A percentile compares a stretch with the other conserved stretches of the same genome.
phyloP scores from a whole-genome alignment of 2,113 vertebrate species.

The Sylvietta virens region DNA sequence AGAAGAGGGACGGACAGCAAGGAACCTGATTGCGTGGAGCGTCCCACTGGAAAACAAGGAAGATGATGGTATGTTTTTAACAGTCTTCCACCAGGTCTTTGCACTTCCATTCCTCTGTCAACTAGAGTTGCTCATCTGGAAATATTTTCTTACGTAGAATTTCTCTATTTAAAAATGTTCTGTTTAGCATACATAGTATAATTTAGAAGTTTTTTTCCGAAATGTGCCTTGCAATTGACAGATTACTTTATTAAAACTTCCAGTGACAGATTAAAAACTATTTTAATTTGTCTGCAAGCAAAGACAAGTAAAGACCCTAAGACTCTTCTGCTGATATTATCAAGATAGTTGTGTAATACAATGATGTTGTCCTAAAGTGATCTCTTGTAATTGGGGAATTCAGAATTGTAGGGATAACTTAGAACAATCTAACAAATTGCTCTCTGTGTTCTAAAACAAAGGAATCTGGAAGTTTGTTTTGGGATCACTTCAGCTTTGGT shows the following conservation, averaged over 20 bases:
- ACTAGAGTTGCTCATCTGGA: background rate
- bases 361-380: background rate
- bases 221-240: background rate
- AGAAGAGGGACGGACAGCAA: slow-evolving; percentile 92
- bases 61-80: slow-evolving; percentile 83
- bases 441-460: background rate
- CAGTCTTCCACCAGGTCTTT: background rate
- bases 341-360: background rate
- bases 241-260: background rate
- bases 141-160: background rate
- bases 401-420: background rate
- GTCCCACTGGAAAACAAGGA: slow-evolving; percentile 94
- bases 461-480: background rate
- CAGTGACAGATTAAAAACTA: background rate
- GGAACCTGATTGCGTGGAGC: slow-evolving; percentile 96
- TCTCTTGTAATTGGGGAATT: background rate
- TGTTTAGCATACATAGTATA: background rate
- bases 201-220: background rate
- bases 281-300: background rate
- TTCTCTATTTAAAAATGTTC: background rate
- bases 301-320: no score
- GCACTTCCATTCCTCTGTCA: background rate
- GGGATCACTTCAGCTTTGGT: background rate
- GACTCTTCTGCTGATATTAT: background rate
- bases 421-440: background rate